Percentiles rank a stretch among this genome's conserved stretches.
Conservation (phyloP, 2,113 vertebrate species). For the Pithys albifrons region DNA sequence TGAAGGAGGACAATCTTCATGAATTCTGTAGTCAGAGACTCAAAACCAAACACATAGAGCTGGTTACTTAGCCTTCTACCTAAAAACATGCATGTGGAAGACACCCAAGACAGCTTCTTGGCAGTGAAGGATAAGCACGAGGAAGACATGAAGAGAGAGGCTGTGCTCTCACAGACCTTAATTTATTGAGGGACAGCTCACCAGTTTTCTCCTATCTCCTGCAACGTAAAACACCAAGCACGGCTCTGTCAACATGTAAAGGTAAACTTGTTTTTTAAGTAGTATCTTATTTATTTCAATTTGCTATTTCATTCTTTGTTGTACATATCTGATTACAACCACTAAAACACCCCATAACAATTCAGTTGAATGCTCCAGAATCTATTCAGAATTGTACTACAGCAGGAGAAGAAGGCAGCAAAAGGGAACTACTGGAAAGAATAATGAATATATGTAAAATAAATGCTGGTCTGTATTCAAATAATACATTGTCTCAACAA, state of each 20-base stretch:
- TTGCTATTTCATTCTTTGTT: background rate
- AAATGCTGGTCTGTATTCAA: background rate
- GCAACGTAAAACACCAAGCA: background rate
- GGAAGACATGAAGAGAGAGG: background rate
- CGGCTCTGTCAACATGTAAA: conserved; percentile 7
- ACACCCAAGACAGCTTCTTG: background rate
- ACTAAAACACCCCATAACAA: background rate
- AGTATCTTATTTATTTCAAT: background rate
- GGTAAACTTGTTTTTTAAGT: conserved; percentile 19
- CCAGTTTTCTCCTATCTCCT: background rate
- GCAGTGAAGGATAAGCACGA: background rate
- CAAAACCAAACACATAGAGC: background rate
- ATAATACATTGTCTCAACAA: background rate
- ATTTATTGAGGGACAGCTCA: background rate
- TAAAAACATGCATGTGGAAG: background rate
- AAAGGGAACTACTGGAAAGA: background rate
- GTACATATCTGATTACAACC: background rate
- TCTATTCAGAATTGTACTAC: background rate
- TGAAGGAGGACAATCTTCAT: background rate
- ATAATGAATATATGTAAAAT: background rate
- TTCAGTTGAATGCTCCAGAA: background rate
- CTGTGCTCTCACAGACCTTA: background rate
- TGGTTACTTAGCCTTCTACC: background rate
- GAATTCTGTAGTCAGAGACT: background rate
- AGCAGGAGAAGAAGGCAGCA: background rate